These are phyloP conservation scores for Creontiades dilutus DNA, from an alignment of 2,888 invertebrate species.

Conservation along the genomic window DNA sequence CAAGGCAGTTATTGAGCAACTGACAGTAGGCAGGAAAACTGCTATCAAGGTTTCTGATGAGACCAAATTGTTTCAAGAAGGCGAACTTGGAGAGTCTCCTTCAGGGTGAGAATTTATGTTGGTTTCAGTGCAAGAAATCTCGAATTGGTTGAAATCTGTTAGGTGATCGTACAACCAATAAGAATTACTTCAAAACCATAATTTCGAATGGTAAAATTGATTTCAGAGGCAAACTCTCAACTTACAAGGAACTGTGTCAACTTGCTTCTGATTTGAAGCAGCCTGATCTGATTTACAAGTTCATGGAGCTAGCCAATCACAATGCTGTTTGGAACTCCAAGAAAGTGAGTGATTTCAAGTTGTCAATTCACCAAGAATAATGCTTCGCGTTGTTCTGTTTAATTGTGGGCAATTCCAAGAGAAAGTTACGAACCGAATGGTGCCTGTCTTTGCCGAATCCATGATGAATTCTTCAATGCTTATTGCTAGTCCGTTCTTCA, in stretches of 20 bases:
- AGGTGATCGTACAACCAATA: no score
- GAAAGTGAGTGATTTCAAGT: slow-evolving; percentile 81
- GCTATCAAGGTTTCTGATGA: slow-evolving; percentile 88
- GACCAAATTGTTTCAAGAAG: slow-evolving; percentile 93
- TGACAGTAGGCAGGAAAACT: slow-evolving; percentile 88
- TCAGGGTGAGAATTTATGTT: slow-evolving; percentile 86
- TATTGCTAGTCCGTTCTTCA: no score
- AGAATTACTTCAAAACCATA: no score
- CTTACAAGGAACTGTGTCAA: slow-evolving; percentile 96
- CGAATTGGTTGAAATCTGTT: no score
- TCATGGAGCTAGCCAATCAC: slow-evolving; percentile 96
- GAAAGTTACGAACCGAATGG: no score
- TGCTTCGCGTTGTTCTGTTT: no score
- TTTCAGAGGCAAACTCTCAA: slow-evolving; percentile 90
- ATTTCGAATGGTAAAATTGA: no score
- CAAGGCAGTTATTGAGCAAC: slow-evolving; percentile 88
- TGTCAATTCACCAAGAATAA: no score
- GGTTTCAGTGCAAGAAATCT: no score
- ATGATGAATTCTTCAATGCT: no score
- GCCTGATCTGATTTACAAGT: slow-evolving; percentile 96
- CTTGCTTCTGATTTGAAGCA: slow-evolving; percentile 96
- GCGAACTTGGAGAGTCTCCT: slow-evolving; percentile 90
- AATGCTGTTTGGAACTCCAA: slow-evolving; percentile 97
- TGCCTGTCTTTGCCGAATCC: no score
- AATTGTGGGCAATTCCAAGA: no score